A percentile compares a stretch with the other conserved stretches of the same genome.
These are phyloP conservation scores for Oscheius sp. DNA, from an alignment of 1,140 invertebrate species.

Conservation along the genomic window DNA sequence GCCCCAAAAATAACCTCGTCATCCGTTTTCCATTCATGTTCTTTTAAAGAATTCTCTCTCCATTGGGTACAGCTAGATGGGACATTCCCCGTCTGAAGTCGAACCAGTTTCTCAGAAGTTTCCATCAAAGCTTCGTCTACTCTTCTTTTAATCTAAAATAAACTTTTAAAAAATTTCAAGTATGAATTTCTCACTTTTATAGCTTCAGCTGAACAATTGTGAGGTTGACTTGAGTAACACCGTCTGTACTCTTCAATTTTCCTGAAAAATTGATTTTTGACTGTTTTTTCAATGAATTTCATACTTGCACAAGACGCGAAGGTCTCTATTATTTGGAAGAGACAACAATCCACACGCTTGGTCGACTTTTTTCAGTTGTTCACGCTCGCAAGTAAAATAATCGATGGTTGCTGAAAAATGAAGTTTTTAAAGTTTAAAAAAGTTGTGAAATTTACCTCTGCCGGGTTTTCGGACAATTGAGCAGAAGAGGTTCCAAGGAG, in stretches of 20 bases:
- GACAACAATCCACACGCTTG: too few species aligned
- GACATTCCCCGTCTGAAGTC: not conserved
- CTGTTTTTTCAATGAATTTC: too few species aligned
- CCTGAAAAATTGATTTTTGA: not conserved
- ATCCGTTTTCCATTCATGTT: not conserved
- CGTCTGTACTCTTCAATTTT: not conserved
- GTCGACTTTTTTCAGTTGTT: too few species aligned
- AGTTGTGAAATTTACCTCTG: too few species aligned
- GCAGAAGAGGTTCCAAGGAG: too few species aligned
- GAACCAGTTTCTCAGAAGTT: not conserved
- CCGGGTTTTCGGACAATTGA: too few species aligned
- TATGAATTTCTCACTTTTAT: not conserved
- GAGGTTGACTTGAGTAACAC: not conserved
- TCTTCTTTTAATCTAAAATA: not conserved
- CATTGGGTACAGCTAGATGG: not conserved
- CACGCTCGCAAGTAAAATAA: too few species aligned
- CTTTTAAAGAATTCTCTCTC: not conserved
- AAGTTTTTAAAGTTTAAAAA: too few species aligned
- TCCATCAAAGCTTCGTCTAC: not conserved
- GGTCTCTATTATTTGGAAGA: too few species aligned
- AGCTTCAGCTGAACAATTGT: not conserved
- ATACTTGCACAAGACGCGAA: too few species aligned
- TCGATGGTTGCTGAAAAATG: too few species aligned
- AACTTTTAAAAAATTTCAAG: not conserved
- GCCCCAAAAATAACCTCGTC: not conserved